Evolutionary conservation across 2,888 invertebrate species (phyloP).

Genomic region (Strigamia transsilvanica): DNA sequence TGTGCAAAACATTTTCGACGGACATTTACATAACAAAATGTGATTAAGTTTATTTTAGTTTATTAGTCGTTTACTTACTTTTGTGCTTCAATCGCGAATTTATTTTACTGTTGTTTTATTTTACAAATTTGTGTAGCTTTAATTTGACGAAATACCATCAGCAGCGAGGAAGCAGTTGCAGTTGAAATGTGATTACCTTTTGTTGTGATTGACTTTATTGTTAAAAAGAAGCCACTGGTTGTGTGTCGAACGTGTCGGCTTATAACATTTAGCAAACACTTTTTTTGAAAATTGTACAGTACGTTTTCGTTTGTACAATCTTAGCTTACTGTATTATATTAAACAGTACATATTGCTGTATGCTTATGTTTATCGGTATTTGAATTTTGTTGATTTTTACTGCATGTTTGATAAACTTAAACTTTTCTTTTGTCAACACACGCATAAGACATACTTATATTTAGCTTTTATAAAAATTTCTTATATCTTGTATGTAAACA

Average conservation of each 20-base stretch:
- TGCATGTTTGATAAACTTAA: no score
- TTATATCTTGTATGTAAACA: conserved; percentile 1
- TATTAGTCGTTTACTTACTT: neutral
- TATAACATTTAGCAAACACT: neutral
- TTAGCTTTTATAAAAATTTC: neutral
- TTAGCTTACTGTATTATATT: no score
- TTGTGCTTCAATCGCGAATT: neutral
- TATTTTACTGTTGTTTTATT: neutral
- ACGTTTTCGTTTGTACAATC: no score
- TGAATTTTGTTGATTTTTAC: neutral
- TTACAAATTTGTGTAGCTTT: neutral
- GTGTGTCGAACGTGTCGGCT: neutral
- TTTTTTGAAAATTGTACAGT: no score
- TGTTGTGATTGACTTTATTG: conserved; percentile 27
- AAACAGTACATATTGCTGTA: no score
- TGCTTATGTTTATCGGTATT: neutral
- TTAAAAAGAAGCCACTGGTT: neutral
- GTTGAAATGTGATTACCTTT: neutral
- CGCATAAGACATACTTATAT: neutral
- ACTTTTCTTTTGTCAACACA: no score
- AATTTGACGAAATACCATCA: neutral
- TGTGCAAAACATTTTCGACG: neutral
- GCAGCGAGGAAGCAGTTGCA: neutral
- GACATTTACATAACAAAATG: neutral
- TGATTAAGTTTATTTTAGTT: neutral